These are phyloP conservation scores for Dufourea novaeangliae DNA, from an alignment of 1,140 invertebrate genomes.

Conservation along the genomic window DNA sequence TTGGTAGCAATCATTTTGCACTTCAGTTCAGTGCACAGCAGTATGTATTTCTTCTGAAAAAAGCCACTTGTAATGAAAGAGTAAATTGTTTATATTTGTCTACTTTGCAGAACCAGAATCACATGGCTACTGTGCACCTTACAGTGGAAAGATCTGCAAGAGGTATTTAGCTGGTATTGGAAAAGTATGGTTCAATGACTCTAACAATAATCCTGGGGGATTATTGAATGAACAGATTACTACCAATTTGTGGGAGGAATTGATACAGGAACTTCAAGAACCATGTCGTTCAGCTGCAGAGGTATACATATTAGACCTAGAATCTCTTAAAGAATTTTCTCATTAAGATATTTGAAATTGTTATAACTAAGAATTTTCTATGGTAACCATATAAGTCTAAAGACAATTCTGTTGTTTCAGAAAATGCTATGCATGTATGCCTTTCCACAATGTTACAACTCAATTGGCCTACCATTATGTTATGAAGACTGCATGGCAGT, in stretches of 20 bases:
- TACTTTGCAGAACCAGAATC: constrained; percentile 54
- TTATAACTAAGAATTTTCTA: too few species aligned
- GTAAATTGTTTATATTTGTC: neutral
- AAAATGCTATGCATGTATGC: constrained; percentile 95
- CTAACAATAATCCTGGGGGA: constrained; percentile 85
- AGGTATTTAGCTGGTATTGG: constrained; percentile 87
- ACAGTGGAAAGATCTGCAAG: constrained; percentile 94
- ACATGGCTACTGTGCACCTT: constrained; percentile 91
- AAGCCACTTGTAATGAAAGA: neutral
- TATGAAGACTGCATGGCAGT: constrained; percentile 97
- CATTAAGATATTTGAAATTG: too few species aligned
- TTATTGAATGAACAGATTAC: constrained; percentile 93
- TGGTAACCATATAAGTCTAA: too few species aligned
- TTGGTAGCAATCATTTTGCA: constrained; percentile 55
- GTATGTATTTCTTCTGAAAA: constrained; percentile 52
- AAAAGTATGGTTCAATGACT: constrained; percentile 92
- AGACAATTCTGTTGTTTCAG: constrained; percentile 73
- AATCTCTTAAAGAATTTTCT: too few species aligned
- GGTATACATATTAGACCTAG: constrained; percentile 76
- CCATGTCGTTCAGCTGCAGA: constrained; percentile 93
- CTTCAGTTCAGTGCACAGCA: constrained; percentile 52
- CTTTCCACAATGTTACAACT: constrained; percentile 91
- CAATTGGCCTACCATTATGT: constrained; percentile 87
- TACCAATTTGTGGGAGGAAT: constrained; percentile 90
- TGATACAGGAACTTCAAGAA: constrained; percentile 89